These are phyloP conservation scores for Bombycilla garrulus DNA, from an alignment of 2,113 vertebrate genomes.

Conservation along the genomic window DNA sequence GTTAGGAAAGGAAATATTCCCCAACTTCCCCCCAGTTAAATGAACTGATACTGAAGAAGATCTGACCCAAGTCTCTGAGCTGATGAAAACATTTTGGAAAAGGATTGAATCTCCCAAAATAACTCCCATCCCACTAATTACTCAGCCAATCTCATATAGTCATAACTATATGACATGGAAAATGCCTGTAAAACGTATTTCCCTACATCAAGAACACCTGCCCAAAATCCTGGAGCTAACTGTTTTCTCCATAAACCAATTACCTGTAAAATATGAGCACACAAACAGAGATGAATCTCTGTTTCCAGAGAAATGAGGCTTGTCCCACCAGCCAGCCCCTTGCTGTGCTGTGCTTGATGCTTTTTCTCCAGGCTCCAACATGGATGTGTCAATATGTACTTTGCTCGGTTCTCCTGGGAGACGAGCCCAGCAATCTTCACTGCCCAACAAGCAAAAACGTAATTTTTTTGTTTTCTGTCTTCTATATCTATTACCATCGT, in stretches of 20 bases:
- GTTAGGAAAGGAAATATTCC: background rate
- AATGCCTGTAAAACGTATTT: background rate
- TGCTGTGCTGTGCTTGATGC: fast-evolving
- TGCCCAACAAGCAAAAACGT: fast-evolving
- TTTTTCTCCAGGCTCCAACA: background rate
- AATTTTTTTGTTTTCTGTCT: background rate
- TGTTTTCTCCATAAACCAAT: background rate
- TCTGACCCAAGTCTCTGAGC: background rate
- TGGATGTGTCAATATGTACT: background rate
- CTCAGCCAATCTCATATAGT: background rate
- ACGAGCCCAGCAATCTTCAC: background rate
- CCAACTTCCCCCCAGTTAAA: background rate
- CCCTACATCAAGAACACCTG: background rate
- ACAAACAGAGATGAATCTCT: background rate
- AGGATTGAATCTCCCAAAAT: background rate
- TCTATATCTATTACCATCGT: background rate
- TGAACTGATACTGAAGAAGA: background rate
- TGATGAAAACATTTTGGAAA: background rate
- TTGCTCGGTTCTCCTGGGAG: background rate
- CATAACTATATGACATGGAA: background rate
- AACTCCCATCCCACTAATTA: background rate
- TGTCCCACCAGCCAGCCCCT: background rate
- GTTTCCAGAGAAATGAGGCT: background rate
- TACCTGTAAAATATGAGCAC: background rate
- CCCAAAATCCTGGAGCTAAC: background rate